Percentiles rank a stretch among this genome's conserved stretches.
These are phyloP conservation scores for Chinchilla lanigera DNA, from an alignment of 2,113 vertebrate species.

Conservation along the genomic window DNA sequence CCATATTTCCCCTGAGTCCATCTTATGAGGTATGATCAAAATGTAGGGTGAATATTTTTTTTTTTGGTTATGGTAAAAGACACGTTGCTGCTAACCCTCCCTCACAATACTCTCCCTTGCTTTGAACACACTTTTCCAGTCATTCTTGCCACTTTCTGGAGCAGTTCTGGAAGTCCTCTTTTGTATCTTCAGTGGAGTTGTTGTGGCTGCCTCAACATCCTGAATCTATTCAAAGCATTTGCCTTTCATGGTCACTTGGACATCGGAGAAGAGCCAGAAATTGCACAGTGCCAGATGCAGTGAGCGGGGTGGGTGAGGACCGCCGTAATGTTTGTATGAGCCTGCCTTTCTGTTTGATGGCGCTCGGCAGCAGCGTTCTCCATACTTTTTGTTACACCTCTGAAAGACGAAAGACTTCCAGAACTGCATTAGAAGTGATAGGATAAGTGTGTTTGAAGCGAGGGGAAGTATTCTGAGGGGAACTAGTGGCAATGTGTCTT, in stretches of 20 bases:
- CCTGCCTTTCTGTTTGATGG: neutral
- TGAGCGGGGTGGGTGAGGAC: neutral
- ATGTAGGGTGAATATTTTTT: neutral
- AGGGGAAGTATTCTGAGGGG: neutral
- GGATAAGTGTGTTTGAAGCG: neutral
- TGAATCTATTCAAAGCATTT: neutral
- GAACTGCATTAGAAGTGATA: neutral
- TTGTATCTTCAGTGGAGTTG: neutral
- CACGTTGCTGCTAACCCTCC: neutral
- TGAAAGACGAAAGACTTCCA: neutral
- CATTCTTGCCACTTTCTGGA: neutral
- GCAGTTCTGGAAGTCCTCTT: neutral
- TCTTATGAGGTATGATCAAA: neutral
- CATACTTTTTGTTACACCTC: neutral
- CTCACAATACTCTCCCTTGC: neutral
- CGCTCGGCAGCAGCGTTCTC: neutral
- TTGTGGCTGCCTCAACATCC: neutral
- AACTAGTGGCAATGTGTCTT: neutral
- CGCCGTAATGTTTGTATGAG: neutral
- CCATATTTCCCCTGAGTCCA: neutral
- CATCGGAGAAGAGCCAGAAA: neutral
- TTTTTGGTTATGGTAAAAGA: neutral
- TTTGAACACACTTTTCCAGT: neutral
- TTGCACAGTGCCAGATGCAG: neutral
- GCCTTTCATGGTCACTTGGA: neutral